These are phyloP conservation scores for Oncorhynchus kisutch DNA, from an alignment of 2,113 vertebrate genomes.

Conservation along the genomic window DNA sequence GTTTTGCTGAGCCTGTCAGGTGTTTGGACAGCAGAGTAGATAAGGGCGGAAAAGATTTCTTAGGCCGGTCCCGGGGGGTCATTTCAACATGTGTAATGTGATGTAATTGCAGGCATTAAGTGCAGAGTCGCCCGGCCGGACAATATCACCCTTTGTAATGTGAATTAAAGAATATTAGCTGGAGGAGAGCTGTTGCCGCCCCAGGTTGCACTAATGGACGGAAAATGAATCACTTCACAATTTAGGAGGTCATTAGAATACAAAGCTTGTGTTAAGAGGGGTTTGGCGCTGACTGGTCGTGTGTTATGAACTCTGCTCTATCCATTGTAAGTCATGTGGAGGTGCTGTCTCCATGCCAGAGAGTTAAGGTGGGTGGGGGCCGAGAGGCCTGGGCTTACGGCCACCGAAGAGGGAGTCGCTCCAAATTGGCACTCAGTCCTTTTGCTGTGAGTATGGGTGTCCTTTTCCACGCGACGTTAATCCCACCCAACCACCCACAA, in stretches of 20 bases:
- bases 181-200: conserved; percentile 4
- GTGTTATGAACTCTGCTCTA: conserved; percentile 46
- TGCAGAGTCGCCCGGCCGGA: conserved; percentile 45
- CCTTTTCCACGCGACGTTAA: conserved; percentile 24
- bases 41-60: conserved; percentile 45
- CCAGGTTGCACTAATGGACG: conserved; percentile 57
- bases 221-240: conserved; percentile 60
- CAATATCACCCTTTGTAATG: conserved; percentile 59
- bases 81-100: conserved; percentile 69
- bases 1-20: conserved; percentile 37
- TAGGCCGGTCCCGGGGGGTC: conserved; percentile 56
- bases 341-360: conserved; percentile 18
- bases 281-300: conserved; percentile 28
- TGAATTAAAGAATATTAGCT: conserved; percentile 64
- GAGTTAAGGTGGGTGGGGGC: conserved; percentile 2
- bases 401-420: neutral
- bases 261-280: conserved; percentile 60
- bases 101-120: conserved; percentile 73
- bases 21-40: conserved; percentile 55
- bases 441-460: conserved; percentile 24
- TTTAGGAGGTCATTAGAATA: conserved; percentile 55
- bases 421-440: conserved; percentile 3
- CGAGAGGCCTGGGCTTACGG: neutral
- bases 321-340: conserved; percentile 36
- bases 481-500: conserved; percentile 43